Conservation (phyloP, 2,797 vertebrate species). For the Helicolenus hilgendorfi region DNA sequence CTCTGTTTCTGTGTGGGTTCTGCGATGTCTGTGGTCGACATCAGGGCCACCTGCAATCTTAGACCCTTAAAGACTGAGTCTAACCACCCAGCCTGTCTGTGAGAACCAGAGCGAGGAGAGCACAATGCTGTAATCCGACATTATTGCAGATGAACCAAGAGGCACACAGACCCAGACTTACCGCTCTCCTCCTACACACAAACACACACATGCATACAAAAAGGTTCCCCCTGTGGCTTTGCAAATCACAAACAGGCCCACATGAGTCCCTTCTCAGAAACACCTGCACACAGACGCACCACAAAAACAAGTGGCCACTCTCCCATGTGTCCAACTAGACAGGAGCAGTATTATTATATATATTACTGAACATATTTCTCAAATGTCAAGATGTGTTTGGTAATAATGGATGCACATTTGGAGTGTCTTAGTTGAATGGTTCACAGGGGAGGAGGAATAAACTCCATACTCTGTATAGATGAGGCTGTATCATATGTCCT, state of each 20-base stretch:
- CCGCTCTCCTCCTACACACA: neutral
- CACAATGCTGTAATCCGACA: neutral
- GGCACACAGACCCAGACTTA: constrained; percentile 10
- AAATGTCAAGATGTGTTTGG: neutral
- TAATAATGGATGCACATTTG: neutral
- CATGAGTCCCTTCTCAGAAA: constrained; percentile 25
- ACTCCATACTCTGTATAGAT: neutral
- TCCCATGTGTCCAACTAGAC: neutral
- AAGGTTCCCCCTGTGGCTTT: constrained; percentile 22
- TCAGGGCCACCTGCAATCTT: constrained; percentile 50
- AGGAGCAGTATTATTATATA: neutral
- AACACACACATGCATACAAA: neutral
- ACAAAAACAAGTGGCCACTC: constrained; percentile 36
- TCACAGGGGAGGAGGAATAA: neutral
- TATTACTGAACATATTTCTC: neutral
- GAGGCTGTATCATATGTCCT: neutral
- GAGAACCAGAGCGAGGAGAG: neutral
- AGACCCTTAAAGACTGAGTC: constrained; percentile 5
- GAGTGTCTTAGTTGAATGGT: neutral
- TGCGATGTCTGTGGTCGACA: constrained; percentile 50
- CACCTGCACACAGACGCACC: constrained; percentile 58
- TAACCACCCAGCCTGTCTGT: neutral
- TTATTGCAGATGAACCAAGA: neutral
- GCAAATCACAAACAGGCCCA: constrained; percentile 54
- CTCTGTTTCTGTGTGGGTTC: constrained; percentile 30